These are phyloP conservation scores for Gephyroberyx darwinii DNA, from an alignment of 2,797 vertebrate species.

Conservation along the genomic window DNA sequence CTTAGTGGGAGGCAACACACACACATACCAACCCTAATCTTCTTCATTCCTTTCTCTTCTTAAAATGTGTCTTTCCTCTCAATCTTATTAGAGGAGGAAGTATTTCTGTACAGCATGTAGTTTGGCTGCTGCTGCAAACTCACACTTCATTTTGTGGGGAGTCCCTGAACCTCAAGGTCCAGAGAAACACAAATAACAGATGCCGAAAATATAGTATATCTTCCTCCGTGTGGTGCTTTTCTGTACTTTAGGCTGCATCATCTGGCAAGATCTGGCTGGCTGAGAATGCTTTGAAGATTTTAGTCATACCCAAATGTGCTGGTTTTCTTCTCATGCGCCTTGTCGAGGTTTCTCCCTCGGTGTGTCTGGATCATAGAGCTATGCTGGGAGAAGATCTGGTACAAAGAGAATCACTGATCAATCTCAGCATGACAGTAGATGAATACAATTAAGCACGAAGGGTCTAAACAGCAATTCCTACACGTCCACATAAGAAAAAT, in stretches of 20 bases:
- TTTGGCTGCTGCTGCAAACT: slow-evolving; percentile 64
- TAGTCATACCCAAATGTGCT: slow-evolving; percentile 74
- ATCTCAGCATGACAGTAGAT: slow-evolving; percentile 72
- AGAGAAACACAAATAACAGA: slow-evolving; percentile 70
- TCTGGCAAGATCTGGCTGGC: slow-evolving; percentile 56
- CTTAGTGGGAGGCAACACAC: slow-evolving; percentile 58
- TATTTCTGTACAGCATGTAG: slow-evolving; percentile 55
- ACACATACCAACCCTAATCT: slow-evolving; percentile 65
- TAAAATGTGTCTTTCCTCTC: slow-evolving; percentile 64
- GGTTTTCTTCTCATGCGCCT: slow-evolving; percentile 74
- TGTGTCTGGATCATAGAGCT: slow-evolving; percentile 66
- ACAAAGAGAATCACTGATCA: slow-evolving; percentile 83
- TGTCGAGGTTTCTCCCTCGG: slow-evolving; percentile 73
- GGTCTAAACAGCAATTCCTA: slow-evolving; percentile 65
- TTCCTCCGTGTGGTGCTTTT: slow-evolving; percentile 59
- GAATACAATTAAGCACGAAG: slow-evolving; percentile 73
- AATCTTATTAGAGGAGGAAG: slow-evolving; percentile 67
- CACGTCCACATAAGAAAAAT: slow-evolving; percentile 50
- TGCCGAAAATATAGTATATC: slow-evolving; percentile 60
- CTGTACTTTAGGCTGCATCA: slow-evolving; percentile 52
- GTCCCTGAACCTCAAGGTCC: slow-evolving; percentile 60
- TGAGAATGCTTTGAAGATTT: slow-evolving; percentile 78
- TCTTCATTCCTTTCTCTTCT: slow-evolving; percentile 66
- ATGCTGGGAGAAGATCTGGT: slow-evolving; percentile 68
- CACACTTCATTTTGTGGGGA: slow-evolving; percentile 67